Evolutionary conservation across 2,113 vertebrate species (phyloP), one percentile per base, ranked within the genome.

Genomic region (Gambusia holbrooki): DNA sequence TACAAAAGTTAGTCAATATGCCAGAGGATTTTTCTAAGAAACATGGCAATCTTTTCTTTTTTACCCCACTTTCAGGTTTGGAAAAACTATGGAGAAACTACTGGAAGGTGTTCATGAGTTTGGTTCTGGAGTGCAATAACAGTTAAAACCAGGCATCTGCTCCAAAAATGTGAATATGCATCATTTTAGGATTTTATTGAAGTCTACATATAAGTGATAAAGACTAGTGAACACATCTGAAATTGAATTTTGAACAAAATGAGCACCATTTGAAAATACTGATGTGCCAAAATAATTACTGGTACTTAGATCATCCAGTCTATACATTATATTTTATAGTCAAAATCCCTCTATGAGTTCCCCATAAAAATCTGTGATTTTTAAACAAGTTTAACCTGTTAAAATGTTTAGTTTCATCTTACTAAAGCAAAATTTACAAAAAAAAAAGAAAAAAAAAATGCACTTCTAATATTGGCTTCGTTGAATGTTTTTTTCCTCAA

Each of bases 201-300:
- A 40, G 62, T 84, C 8, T 66, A 79, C 68, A 66, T 72, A 77
- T 48, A 84, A 82, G 74, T 71, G 71, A 30, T 33, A 64, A 71
- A 66, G 32, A 29, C 1, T 3, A 12, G 15, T 40, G 22, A 77
- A 69, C 15, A 40, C 9, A 61, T 25, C 29, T 54, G 29, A 54
- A 40, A 45, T 70, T 60, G 33, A 33, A 72, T 40, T 83, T 14
- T 30, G 74, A 77, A 70, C 51, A 5, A 76, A 25, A 87, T 10
- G 15, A 54, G 60, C 13, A 69, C 58, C 60, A 27, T 71, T 77
- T 60, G 6, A 84, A 82, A 85, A 79, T 81, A 87, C 83, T 15
- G 68, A 83, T 58, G 29, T 30, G 35, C 71, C 27, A 70, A 68
- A 69, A 76, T 29, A 28, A 76, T 17, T 77, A 77, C 66, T 79